These are phyloP conservation scores for Phaonia tiefii DNA, from an alignment of 2,888 invertebrate species.

Conservation along the genomic window DNA sequence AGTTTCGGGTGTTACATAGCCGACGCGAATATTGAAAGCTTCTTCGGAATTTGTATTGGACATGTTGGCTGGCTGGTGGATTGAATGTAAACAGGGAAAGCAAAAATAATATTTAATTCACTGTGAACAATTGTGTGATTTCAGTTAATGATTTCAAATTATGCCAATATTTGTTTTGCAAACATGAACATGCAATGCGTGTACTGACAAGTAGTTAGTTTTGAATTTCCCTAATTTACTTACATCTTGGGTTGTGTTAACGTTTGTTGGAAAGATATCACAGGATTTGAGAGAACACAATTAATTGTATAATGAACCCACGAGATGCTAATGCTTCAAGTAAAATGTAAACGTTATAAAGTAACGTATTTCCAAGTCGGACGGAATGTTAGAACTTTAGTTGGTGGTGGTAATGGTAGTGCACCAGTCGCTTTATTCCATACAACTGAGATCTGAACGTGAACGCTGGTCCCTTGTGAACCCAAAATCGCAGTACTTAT, in stretches of 20 bases:
- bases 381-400: neutral
- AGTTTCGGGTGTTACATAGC: constrained; percentile 83
- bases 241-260: constrained; percentile 37
- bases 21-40: constrained; percentile 83
- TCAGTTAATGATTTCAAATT: constrained; percentile 21
- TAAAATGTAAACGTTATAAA: no score
- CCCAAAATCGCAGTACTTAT: constrained; percentile 32
- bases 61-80: constrained; percentile 65
- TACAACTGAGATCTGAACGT: constrained; percentile 50
- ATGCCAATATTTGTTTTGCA: constrained; percentile 47
- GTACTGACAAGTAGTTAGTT: no score
- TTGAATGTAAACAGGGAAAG: no score
- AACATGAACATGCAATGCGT: constrained; percentile 14
- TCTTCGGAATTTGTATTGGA: constrained; percentile 74
- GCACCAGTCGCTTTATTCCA: constrained; percentile 48
- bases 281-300: constrained; percentile 39
- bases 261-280: constrained; percentile 46
- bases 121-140: neutral
- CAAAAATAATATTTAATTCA: neutral
- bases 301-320: constrained; percentile 48
- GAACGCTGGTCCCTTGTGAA: constrained; percentile 48
- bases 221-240: constrained; percentile 25
- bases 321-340: constrained; percentile 9
- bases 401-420: constrained; percentile 29
- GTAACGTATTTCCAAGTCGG: neutral